Percentiles rank a stretch among this genome's conserved stretches.
Evolutionary conservation across 2,113 vertebrate genomes (phyloP).

Genomic region (Promerops cafer): DNA sequence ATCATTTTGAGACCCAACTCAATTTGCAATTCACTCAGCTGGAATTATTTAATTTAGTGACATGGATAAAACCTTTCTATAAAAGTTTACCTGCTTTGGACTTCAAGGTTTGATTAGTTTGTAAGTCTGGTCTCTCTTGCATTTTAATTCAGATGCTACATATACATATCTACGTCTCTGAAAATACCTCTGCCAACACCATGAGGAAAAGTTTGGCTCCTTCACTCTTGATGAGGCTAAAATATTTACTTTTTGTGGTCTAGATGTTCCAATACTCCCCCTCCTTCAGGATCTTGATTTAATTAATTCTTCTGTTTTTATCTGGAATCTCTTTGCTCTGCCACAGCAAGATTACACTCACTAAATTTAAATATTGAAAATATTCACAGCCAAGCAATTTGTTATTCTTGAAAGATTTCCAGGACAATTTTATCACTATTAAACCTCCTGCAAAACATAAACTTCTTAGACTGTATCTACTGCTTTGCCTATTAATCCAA

Average conservation of each 20-base stretch:
- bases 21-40: not conserved
- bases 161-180: not conserved
- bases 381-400: not conserved
- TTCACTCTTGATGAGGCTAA: not conserved
- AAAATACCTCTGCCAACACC: not conserved
- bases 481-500: not conserved
- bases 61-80: not conserved
- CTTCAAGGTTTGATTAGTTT: not conserved
- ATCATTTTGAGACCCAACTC: not conserved
- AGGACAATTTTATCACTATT: not conserved
- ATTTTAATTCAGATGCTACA: not conserved
- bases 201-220: not conserved
- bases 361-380: conserved; percentile 4
- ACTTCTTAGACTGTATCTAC: not conserved
- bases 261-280: not conserved
- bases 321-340: not conserved
- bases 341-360: not conserved
- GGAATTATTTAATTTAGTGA: not conserved
- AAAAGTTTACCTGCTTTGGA: not conserved
- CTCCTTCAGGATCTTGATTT: not conserved
- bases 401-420: conserved; percentile 9
- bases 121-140: not conserved
- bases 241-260: not conserved
- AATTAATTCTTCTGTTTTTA: not conserved
- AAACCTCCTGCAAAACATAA: not conserved